phyloP scores from a whole-genome alignment of 1,140 invertebrate species.

The Elysia chlorotica region DNA sequence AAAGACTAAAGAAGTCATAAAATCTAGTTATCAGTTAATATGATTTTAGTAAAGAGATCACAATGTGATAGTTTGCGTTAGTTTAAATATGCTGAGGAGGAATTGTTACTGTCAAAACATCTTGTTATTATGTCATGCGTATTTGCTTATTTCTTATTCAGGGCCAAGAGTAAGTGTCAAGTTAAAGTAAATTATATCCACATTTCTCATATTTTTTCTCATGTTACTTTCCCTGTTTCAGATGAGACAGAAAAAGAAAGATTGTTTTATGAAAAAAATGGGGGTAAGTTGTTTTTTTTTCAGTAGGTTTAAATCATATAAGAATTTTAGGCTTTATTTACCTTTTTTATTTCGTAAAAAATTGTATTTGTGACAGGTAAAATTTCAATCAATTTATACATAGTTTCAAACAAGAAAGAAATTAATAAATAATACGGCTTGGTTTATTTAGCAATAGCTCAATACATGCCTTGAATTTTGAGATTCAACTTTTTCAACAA shows the following conservation, averaged over 20 bases:
- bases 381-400: not conserved
- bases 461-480: no score
- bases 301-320: not conserved
- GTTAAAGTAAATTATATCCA: not conserved
- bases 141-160: no score
- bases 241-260: conserved; percentile 29
- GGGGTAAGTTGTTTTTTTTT: not conserved
- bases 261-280: conserved; percentile 25
- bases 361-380: no score
- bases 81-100: not conserved
- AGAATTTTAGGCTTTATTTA: not conserved
- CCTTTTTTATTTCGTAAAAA: not conserved
- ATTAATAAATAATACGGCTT: no score
- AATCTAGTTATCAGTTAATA: no score
- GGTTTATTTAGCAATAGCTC: no score
- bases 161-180: not conserved
- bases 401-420: no score
- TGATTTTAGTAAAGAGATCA: not conserved
- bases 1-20: no score
- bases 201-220: not conserved
- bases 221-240: conserved; percentile 11
- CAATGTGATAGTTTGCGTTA: not conserved
- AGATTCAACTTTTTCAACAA: no score
- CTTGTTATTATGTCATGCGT: no score
- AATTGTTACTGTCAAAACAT: not conserved